Conservation (phyloP, 2,888 invertebrate genomes). For the Oxycera nigricornis region DNA sequence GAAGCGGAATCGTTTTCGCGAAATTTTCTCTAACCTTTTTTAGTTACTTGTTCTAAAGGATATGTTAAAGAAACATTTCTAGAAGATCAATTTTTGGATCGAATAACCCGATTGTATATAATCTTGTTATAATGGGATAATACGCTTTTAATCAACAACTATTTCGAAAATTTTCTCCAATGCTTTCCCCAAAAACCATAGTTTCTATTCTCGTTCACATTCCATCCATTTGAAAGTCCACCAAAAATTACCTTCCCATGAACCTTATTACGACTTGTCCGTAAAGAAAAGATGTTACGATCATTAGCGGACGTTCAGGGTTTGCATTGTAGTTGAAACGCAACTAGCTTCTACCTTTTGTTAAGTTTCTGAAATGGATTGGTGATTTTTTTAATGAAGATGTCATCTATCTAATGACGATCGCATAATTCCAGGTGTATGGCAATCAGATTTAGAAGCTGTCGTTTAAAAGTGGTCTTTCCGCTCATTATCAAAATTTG, state of each 20-base stretch:
- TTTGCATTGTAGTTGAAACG: not conserved
- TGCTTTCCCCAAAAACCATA: too few species aligned
- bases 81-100: too few species aligned
- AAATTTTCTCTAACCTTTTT: too few species aligned
- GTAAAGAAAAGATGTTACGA: slow-evolving; percentile 1
- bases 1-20: too few species aligned
- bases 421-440: slow-evolving; percentile 18
- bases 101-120: too few species aligned
- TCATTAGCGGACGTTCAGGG: slow-evolving; percentile 13
- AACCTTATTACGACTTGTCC: slow-evolving; percentile 16
- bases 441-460: not conserved
- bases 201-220: not conserved
- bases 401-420: slow-evolving; percentile 37
- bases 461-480: slow-evolving; percentile 2
- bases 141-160: too few species aligned
- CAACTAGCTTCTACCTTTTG: not conserved
- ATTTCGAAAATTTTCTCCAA: too few species aligned
- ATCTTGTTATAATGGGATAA: too few species aligned
- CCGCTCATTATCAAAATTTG: slow-evolving; percentile 7
- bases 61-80: too few species aligned
- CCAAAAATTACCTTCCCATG: slow-evolving; percentile 12
- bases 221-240: not conserved
- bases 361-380: slow-evolving; percentile 8
- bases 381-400: slow-evolving; percentile 33
- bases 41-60: too few species aligned